phyloP scores from a whole-genome alignment of 2,797 vertebrate species.

The Heliangelus exortis region DNA sequence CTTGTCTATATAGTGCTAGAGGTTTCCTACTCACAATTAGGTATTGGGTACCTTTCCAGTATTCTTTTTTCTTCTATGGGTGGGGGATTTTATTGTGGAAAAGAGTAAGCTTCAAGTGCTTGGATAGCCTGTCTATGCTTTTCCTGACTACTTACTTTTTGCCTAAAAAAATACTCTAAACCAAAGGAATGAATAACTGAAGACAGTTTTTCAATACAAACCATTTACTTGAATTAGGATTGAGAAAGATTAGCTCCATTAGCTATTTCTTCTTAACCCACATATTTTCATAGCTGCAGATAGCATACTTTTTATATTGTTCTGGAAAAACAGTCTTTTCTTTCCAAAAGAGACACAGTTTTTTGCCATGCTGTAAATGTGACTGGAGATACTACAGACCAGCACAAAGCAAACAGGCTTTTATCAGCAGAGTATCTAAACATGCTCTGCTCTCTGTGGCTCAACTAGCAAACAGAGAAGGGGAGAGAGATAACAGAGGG shows the following conservation, averaged over 20 bases:
- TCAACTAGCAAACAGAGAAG: background rate
- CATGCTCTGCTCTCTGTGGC: background rate
- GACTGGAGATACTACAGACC: background rate
- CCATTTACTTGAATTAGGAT: background rate
- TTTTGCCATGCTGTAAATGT: background rate
- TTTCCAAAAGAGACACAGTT: background rate
- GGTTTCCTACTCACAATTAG: background rate
- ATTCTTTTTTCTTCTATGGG: background rate
- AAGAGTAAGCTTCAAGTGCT: background rate
- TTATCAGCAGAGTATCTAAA: conserved; percentile 49
- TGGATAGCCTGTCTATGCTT: background rate
- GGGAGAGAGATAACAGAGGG: conserved; percentile 1
- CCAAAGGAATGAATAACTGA: background rate
- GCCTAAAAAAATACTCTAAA: background rate
- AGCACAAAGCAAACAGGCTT: conserved; percentile 25
- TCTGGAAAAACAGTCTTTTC: background rate
- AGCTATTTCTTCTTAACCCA: background rate
- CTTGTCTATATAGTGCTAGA: background rate
- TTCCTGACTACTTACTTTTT: background rate
- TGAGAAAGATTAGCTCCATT: background rate
- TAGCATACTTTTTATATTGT: background rate
- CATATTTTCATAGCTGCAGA: background rate
- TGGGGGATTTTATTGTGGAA: background rate
- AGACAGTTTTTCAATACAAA: background rate
- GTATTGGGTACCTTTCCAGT: background rate